Percentiles rank a stretch among this genome's conserved stretches.
phyloP scores from a whole-genome alignment of 2,888 invertebrate species.

The Acronicta alni region DNA sequence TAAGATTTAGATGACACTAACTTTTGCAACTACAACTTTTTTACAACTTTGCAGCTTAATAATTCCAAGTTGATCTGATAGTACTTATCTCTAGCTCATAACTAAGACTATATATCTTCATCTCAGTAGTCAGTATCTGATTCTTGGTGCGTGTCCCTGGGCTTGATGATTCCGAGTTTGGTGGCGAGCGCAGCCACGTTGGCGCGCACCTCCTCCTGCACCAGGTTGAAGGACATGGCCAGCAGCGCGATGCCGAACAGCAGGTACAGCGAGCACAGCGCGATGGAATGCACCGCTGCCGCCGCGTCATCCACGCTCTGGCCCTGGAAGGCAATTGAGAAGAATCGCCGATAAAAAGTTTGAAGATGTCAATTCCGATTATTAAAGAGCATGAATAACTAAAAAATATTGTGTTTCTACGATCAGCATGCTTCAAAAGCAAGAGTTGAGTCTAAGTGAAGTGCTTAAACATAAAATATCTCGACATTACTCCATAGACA shows the following conservation, averaged over 20 bases:
- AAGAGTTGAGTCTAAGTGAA: no score
- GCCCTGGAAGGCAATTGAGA: constrained; percentile 60
- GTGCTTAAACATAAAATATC: no score
- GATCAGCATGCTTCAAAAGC: no score
- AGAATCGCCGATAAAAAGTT: not conserved
- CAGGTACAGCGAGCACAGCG: constrained; percentile 96
- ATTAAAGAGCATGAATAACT: not conserved
- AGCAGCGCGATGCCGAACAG: constrained; percentile 97
- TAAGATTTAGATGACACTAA: no score
- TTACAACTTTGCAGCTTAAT: no score
- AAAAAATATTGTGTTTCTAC: not conserved
- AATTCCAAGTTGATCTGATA: no score
- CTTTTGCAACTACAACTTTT: no score
- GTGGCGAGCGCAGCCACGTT: constrained; percentile 96
- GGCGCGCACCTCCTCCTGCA: constrained; percentile 97
- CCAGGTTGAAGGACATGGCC: constrained; percentile 99
- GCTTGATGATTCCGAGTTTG: constrained; percentile 96
- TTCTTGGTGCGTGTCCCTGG: constrained; percentile 86
- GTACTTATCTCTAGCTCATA: no score
- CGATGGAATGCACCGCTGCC: constrained; percentile 90
- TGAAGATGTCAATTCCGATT: no score
- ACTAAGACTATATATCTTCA: not conserved
- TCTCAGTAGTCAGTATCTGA: constrained; percentile 76
- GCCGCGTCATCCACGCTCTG: constrained; percentile 70
- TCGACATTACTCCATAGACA: no score